Base-by-base conservation (phyloP, 2,888 invertebrate genomes). In the Drosophila cyrtoloma region DNA sequence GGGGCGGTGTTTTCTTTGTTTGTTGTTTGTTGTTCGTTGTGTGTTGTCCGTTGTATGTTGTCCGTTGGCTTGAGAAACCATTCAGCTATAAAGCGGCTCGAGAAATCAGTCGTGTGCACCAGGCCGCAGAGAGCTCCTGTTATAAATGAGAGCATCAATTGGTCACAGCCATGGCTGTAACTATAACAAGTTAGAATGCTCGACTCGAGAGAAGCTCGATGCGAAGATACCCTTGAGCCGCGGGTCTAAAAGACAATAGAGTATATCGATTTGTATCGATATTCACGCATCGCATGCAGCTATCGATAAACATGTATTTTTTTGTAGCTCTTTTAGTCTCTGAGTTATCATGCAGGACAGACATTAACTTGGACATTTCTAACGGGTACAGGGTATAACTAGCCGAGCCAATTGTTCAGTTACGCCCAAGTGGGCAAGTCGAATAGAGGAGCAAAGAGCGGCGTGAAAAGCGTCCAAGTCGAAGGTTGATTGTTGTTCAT, bases 341-440 rank as follows among this genome's bases (percentile, higher is more conserved):
- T 44, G 44, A 44, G 1, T 14, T 44, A 22, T 14, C 14, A 44
- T 4, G 14, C 14, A 26, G 7, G 2, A 16, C 14, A 26, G 14
- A 26, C 10, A 42, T 42, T 10, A 12, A n/a, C 10, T n/a, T 42
- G 10, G 10, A 12, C 26, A 26, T 16, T 26, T 16, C 26, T 9
- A 9, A 16, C 26, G 9, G 5, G 26, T 47, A 26, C 47, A 47
- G 28, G 47, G 47, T 47, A 47, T 47, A 47, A 26, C 47, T 26
- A 47, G 16, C 16, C 28, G 26, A 52, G 47, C 50, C 75, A 75
- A 79, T 79, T 71, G 71, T 32, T 52, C 12, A 52, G 75, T 75
- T 71, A 79, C 79, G 79, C 62, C 70, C 70, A 78, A 77, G 52
- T 79, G 77, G 71, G 52, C 77, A 75, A 66, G 55, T 75, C 65